These are phyloP conservation scores for Ormyrus rosae DNA, from an alignment of 2,888 invertebrate species.

Conservation along the genomic window DNA sequence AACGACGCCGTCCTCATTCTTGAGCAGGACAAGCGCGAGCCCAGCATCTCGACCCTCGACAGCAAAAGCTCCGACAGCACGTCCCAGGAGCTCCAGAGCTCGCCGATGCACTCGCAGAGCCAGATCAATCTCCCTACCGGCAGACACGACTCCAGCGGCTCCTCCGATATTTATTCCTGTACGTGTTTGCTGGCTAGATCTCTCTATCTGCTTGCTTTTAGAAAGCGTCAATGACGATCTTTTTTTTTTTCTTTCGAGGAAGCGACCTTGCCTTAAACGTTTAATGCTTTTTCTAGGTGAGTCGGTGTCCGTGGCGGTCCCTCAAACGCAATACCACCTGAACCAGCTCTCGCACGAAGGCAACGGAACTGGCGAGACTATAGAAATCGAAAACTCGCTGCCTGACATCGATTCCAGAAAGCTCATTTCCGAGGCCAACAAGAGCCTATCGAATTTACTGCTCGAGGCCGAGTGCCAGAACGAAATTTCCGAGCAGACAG, in stretches of 20 bases:
- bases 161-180: slow-evolving; percentile 54
- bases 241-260: background rate
- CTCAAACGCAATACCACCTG: slow-evolving; percentile 82
- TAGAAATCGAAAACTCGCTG: slow-evolving; percentile 70
- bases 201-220: too few relatives aligned
- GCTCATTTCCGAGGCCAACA: slow-evolving; percentile 74
- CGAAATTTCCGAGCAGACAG: slow-evolving; percentile 81
- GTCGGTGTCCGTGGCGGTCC: slow-evolving; percentile 77
- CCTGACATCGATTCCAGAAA: slow-evolving; percentile 73
- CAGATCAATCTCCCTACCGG: background rate
- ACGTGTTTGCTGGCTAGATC: background rate
- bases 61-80: background rate
- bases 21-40: slow-evolving; percentile 59
- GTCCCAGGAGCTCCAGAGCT: background rate
- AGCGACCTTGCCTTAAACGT: slow-evolving; percentile 59
- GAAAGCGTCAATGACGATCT: background rate
- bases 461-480: slow-evolving; percentile 78
- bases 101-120: background rate
- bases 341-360: slow-evolving; percentile 75
- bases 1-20: slow-evolving; percentile 71
- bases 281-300: slow-evolving; percentile 42
- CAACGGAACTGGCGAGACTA: slow-evolving; percentile 61
- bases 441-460: slow-evolving; percentile 74
- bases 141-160: slow-evolving; percentile 46
- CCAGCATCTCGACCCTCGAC: slow-evolving; percentile 15